Conservation (phyloP, 2,888 invertebrate genomes). For the Leptinotarsa haldemani region DNA sequence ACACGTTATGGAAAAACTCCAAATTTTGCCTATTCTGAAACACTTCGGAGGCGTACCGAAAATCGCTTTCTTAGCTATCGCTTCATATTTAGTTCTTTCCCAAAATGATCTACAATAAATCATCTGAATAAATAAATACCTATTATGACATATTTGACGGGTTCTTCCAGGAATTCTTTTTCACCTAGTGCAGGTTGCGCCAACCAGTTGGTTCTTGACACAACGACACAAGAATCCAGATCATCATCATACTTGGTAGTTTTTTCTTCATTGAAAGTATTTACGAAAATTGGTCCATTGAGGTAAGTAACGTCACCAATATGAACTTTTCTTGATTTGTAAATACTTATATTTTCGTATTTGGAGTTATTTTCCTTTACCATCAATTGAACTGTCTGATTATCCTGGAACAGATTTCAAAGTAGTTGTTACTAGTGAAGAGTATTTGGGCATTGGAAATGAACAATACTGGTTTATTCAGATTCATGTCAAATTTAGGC, state of each 20-base stretch:
- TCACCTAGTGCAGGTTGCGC: slow-evolving; percentile 66
- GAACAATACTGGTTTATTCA: no score
- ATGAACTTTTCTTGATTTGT: slow-evolving; percentile 66
- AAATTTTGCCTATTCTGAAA: no score
- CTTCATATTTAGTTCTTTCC: no score
- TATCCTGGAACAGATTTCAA: slow-evolving; percentile 15
- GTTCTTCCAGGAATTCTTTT: slow-evolving; percentile 57
- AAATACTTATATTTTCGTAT: slow-evolving; percentile 56
- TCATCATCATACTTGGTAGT: slow-evolving; percentile 22
- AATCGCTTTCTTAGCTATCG: no score
- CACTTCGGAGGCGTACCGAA: no score
- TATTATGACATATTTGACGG: slow-evolving; percentile 67
- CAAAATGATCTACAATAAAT: not conserved
- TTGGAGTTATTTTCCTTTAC: slow-evolving; percentile 18
- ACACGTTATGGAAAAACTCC: no score
- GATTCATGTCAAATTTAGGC: no score
- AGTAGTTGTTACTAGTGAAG: no score
- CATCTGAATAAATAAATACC: slow-evolving; percentile 59
- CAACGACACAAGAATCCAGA: slow-evolving; percentile 21
- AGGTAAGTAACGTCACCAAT: slow-evolving; percentile 68
- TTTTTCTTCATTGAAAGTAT: slow-evolving; percentile 22
- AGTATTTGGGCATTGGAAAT: no score
- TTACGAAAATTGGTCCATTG: slow-evolving; percentile 61
- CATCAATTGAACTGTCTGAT: not conserved
- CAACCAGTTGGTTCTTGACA: slow-evolving; percentile 66